Base-by-base conservation (phyloP, 1,140 invertebrate genomes). In the Oryzaephilus surinamensis region DNA sequence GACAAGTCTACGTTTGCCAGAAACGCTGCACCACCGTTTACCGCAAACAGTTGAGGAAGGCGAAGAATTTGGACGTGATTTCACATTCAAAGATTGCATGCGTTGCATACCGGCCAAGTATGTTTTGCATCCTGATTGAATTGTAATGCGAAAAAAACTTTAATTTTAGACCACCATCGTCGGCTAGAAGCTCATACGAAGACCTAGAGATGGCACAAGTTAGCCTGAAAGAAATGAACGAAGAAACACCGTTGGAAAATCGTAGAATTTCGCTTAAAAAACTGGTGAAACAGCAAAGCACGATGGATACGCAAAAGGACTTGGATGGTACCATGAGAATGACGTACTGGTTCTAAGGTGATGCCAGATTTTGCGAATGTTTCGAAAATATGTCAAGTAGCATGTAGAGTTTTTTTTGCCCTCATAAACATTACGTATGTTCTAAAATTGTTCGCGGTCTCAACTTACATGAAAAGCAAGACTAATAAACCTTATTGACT, bases 21-120 rank as follows among this genome's bases (percentile, higher is more conserved):
- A 90, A 66, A 90, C 85, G 0, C 58, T 88, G 7, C 79, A 88
- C 62, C 71, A 81, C 51, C 71, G 76, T 11, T 57, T 89, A 37
- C 84, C 85, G 0, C 83, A 88, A 61, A 89, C 84, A 0, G 69
- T 87, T 1, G 82, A 87, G 61, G 86, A 91, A 59, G 86, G 85
- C 3, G 87, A 91, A 57, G 71, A 81, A 50, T 89, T 89, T 58
- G 85, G 84, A n/a, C 87, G 86, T 60, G 69, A 88, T 51, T 88
- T 82, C 76, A 74, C 73, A 1, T 70, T 76, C 23, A 66, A 71
- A 10, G 81, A 87, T 52, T 88, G 82, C 48, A 62, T 77, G 13
- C 62, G 67, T 31, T 86, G 84, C 52, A 66, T 76, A 11, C 73
- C 77, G 19, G 63, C 68, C 28, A 72, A 72, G 76, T 79, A 70